Conservation (phyloP, 2,888 invertebrate species). For the Scrobipalpa costella region DNA sequence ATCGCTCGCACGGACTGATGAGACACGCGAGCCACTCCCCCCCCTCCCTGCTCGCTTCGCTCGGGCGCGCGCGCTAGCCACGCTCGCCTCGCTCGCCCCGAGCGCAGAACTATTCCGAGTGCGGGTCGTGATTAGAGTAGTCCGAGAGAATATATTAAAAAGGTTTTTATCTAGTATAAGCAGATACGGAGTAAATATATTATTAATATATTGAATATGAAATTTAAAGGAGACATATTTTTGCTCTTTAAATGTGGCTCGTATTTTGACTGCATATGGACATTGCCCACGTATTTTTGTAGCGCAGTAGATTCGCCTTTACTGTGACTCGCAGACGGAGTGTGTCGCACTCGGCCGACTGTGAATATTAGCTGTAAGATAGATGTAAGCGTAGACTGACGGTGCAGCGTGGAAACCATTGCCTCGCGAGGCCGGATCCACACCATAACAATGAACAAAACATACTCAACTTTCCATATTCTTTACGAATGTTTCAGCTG, state of each 20-base stretch:
- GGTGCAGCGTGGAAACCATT: conserved; percentile 64
- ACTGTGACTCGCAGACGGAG: conserved; percentile 57
- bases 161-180: conserved; percentile 62
- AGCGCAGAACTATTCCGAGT: conserved; percentile 57
- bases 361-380: conserved; percentile 70
- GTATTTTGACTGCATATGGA: conserved; percentile 75
- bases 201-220: conserved; percentile 61
- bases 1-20: conserved; percentile 40
- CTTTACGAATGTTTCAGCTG: conserved; percentile 11
- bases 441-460: neutral
- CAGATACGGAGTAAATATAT: conserved; percentile 58
- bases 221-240: conserved; percentile 78
- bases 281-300: conserved; percentile 81
- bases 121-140: conserved; percentile 55
- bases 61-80: conserved; percentile 27
- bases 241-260: conserved; percentile 74
- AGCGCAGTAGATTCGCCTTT: conserved; percentile 75
- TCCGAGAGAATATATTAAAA: conserved; percentile 56
- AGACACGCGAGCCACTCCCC: neutral
- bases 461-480: conserved; percentile 14
- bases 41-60: neutral
- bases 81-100: conserved; percentile 36
- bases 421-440: neutral
- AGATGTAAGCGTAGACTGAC: conserved; percentile 69
- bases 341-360: conserved; percentile 68